Evolutionary conservation across 2,797 vertebrate species (phyloP).

Genomic region (Pseudomugil tenellus): DNA sequence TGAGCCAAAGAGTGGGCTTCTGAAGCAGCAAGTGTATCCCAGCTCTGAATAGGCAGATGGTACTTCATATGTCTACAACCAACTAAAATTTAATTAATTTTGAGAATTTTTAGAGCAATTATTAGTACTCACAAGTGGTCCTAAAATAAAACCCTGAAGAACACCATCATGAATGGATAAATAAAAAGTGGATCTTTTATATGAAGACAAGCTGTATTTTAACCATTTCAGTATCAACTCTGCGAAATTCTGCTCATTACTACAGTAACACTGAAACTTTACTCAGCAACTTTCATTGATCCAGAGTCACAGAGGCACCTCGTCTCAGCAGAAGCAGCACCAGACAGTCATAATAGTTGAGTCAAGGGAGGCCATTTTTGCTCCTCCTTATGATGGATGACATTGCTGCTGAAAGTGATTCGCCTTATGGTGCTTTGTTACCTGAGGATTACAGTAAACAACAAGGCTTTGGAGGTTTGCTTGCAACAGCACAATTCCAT

Average conservation of each 20-base stretch:
- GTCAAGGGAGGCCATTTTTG: constrained; percentile 26
- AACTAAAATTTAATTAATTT: too few relatives aligned
- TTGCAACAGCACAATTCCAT: not conserved
- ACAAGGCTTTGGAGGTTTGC: not conserved
- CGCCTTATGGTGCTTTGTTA: not conserved
- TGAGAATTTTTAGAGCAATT: too few relatives aligned
- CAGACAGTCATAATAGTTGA: constrained; percentile 21
- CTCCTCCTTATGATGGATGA: constrained; percentile 32
- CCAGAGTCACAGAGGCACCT: constrained; percentile 15
- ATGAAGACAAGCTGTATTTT: too few relatives aligned
- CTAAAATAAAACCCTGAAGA: too few relatives aligned
- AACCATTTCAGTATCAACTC: too few relatives aligned
- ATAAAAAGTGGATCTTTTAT: too few relatives aligned
- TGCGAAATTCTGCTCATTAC: constrained; percentile 46
- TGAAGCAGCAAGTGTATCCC: too few relatives aligned
- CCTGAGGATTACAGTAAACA: not conserved
- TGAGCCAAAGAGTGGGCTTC: too few relatives aligned
- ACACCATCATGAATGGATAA: too few relatives aligned
- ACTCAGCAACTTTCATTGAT: constrained; percentile 49
- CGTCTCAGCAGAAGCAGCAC: constrained; percentile 25
- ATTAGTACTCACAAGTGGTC: too few relatives aligned
- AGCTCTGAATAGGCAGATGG: too few relatives aligned
- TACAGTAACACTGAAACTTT: constrained; percentile 37
- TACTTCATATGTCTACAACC: too few relatives aligned
- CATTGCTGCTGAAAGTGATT: constrained; percentile 35